A percentile compares a stretch with the other conserved stretches of the same genome.
These are phyloP conservation scores for Brachypodius melanocephalos DNA, from an alignment of 2,113 vertebrate genomes.

Conservation along the genomic window DNA sequence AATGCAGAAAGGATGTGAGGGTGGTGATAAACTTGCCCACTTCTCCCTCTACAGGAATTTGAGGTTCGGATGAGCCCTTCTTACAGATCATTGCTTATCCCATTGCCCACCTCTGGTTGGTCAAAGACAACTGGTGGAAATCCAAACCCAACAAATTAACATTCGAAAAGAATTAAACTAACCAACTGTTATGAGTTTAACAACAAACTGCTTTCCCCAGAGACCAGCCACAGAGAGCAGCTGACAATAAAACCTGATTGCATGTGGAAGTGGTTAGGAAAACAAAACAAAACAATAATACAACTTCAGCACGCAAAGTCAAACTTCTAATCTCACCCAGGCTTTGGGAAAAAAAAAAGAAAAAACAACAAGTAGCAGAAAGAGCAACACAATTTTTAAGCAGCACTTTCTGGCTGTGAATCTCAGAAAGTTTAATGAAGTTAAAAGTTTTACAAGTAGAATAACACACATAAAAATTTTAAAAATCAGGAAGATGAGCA, in stretches of 20 bases:
- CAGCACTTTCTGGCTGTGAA: not conserved
- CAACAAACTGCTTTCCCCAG: slow-evolving; percentile 1
- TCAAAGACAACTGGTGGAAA: not conserved
- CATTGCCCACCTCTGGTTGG: not conserved
- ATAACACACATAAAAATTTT: not conserved
- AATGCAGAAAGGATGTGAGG: not conserved
- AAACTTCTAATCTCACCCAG: not conserved
- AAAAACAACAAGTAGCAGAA: not conserved
- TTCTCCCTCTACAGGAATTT: slow-evolving; percentile 17
- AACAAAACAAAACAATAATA: slow-evolving; percentile 37
- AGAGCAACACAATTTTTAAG: not conserved
- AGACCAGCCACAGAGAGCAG: not conserved
- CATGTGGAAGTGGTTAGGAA: slow-evolving; percentile 43
- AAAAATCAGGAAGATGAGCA: not conserved
- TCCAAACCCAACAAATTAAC: not conserved
- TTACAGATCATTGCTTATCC: not conserved
- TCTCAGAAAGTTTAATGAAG: not conserved
- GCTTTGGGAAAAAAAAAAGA: not conserved
- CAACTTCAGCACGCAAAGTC: not conserved
- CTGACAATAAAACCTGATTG: slow-evolving; percentile 20
- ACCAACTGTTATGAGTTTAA: not conserved
- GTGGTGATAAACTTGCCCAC: not conserved
- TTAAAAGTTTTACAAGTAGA: not conserved
- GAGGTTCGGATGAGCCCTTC: not conserved
- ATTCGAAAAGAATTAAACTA: slow-evolving; percentile 36